Evolutionary conservation across 2,888 invertebrate genomes (phyloP).

Genomic region (Smittia aterrima): DNA sequence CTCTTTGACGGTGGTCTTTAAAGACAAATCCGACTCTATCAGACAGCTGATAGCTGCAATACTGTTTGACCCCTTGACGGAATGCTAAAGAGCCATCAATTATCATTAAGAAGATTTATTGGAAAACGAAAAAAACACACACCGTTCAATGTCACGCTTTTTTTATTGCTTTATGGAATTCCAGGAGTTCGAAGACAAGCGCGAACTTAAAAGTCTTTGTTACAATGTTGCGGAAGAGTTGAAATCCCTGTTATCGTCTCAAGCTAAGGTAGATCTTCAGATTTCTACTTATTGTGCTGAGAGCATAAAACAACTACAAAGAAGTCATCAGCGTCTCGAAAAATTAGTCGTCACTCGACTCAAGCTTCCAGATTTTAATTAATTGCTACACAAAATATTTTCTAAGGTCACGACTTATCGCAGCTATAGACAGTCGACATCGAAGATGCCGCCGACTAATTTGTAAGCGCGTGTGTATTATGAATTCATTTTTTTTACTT

Average conservation of each 20-base stretch:
- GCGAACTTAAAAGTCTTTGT: neutral
- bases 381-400: neutral
- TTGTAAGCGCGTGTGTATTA: slow-evolving; percentile 13
- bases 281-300: neutral
- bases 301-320: neutral
- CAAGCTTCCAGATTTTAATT: slow-evolving; percentile 6
- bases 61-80: neutral
- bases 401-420: slow-evolving; percentile 18
- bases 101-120: slow-evolving; percentile 34
- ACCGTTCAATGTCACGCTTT: slow-evolving; percentile 17
- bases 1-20: neutral
- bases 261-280: neutral
- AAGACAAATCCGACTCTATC: neutral
- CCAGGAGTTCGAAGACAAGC: slow-evolving; percentile 4
- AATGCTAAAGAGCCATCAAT: slow-evolving; percentile 23
- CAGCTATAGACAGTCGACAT: neutral
- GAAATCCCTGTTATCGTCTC: slow-evolving; percentile 9
- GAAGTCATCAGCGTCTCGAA: neutral
- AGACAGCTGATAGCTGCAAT: neutral
- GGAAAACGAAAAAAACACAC: neutral
- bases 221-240: neutral
- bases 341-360: neutral
- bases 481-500: slow-evolving; percentile 1
- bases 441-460: neutral
- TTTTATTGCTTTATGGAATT: slow-evolving; percentile 23